phyloP scores from a whole-genome alignment of 1,140 invertebrate species.

The Habropoda laboriosa region DNA sequence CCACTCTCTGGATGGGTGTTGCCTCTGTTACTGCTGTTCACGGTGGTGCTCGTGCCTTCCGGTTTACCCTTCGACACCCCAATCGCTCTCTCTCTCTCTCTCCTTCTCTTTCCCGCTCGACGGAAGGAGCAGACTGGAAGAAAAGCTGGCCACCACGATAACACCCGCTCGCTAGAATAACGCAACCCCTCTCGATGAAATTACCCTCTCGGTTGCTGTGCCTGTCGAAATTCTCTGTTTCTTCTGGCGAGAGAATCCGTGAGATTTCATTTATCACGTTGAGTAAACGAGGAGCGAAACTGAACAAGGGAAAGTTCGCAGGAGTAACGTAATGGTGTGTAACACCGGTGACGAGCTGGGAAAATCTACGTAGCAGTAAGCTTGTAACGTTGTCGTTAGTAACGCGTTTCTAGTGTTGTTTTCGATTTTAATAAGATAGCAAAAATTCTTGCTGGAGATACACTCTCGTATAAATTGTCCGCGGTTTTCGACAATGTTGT shows the following conservation, averaged over 20 bases:
- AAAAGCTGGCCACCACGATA: background rate
- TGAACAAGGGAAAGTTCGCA: background rate
- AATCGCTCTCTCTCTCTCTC: too few species aligned
- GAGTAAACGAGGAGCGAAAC: background rate
- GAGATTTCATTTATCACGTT: constrained; percentile 58
- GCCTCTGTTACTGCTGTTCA: background rate
- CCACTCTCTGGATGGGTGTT: constrained; percentile 13
- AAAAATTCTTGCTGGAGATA: background rate
- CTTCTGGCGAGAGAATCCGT: background rate
- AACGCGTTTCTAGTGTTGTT: too few species aligned
- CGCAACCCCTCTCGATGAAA: constrained; percentile 2
- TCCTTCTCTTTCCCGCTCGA: too few species aligned
- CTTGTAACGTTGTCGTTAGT: too few species aligned
- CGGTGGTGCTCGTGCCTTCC: background rate
- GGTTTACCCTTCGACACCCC: background rate
- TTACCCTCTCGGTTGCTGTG: background rate
- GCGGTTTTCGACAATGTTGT: background rate
- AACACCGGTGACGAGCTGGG: background rate
- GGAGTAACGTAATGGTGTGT: background rate
- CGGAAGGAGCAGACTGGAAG: background rate
- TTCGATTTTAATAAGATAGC: background rate
- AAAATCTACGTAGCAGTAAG: background rate
- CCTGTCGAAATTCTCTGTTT: constrained; percentile 43
- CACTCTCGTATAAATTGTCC: background rate
- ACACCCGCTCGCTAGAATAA: constrained; percentile 18